Conservation (phyloP, 2,797 vertebrate species). For the Pygocentrus nattereri region DNA sequence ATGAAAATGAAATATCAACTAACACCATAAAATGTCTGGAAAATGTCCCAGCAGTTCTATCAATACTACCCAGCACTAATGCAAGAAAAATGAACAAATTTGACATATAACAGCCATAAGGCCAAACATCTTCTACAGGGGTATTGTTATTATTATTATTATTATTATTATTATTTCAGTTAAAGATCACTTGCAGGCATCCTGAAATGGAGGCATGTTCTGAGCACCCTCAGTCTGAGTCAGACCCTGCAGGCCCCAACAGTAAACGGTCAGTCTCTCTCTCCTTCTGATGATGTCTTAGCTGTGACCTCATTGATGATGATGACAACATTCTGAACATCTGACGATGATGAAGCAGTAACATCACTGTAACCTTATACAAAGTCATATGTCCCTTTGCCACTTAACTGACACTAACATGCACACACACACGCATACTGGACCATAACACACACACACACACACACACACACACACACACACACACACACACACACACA, state of each 20-base stretch:
- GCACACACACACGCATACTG: slow-evolving; percentile 12
- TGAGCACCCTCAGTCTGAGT: slow-evolving; percentile 4
- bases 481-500: background rate
- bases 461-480: background rate
- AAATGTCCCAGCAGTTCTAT: no score
- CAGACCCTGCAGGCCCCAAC: background rate
- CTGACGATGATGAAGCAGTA: background rate
- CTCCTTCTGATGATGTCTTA: background rate
- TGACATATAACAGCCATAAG: background rate
- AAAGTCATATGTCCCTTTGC: slow-evolving; percentile 28
- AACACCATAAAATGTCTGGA: no score
- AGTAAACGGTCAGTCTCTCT: background rate
- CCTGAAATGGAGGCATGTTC: slow-evolving; percentile 56
- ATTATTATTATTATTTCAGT: background rate
- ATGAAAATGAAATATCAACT: no score
- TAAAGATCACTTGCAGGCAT: background rate
- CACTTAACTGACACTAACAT: slow-evolving; percentile 13
- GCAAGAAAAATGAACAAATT: background rate
- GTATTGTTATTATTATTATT: background rate
- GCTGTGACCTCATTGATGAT: background rate
- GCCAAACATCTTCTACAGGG: no score
- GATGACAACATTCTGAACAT: no score
- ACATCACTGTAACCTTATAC: background rate
- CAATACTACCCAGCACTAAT: background rate
- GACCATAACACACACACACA: background rate